phyloP scores from a whole-genome alignment of 2,888 invertebrate genomes.

The Corbicula japonica region DNA sequence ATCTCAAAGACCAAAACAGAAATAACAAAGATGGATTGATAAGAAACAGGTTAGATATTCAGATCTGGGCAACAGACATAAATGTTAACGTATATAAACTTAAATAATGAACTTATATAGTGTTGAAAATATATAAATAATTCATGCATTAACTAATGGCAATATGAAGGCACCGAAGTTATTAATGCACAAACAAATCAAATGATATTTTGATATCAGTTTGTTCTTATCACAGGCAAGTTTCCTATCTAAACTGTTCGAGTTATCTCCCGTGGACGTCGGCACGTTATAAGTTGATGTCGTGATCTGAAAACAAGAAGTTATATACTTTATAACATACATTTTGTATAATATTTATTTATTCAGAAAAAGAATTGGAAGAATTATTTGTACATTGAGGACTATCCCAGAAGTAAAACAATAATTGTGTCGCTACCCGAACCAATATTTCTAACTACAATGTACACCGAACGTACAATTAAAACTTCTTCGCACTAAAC shows the following conservation, averaged over 20 bases:
- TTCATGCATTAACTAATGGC: conserved; percentile 5
- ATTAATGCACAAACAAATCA: neutral
- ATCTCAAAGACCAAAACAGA: neutral
- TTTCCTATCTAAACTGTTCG: neutral
- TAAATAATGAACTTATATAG: neutral
- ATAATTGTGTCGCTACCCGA: too few species aligned
- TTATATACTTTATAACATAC: too few species aligned
- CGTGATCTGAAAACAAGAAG: conserved; percentile 22
- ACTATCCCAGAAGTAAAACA: neutral
- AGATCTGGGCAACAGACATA: neutral
- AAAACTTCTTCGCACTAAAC: too few species aligned
- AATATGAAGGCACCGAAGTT: conserved; percentile 11
- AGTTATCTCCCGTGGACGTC: neutral
- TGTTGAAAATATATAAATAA: conserved; percentile 1
- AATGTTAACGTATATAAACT: neutral
- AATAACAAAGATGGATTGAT: neutral
- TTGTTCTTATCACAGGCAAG: neutral
- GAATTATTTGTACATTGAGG: neutral
- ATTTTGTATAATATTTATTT: too few species aligned
- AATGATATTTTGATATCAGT: conserved; percentile 12
- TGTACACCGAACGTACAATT: too few species aligned
- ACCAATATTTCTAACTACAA: too few species aligned
- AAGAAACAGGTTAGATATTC: neutral
- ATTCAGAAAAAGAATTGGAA: too few species aligned
- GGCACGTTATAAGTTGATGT: conserved; percentile 13